These are phyloP conservation scores for Latrodectus elegans DNA, from an alignment of 2,888 invertebrate species.

Conservation along the genomic window DNA sequence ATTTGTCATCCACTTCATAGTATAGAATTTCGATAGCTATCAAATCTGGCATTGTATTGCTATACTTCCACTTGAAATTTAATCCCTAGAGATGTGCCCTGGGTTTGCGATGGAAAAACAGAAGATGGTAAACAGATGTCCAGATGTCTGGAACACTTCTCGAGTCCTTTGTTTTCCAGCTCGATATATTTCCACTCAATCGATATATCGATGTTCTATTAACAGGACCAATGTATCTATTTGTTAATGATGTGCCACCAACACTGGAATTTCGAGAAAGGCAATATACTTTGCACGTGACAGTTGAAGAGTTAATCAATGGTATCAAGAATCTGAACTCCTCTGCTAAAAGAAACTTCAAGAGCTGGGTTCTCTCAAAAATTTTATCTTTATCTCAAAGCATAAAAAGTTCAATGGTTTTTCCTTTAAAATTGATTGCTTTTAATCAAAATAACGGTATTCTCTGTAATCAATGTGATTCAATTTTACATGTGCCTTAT, in stretches of 20 bases:
- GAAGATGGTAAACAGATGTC: slow-evolving; percentile 43
- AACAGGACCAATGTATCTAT: slow-evolving; percentile 3
- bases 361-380: too few species aligned
- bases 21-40: slow-evolving; percentile 5
- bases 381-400: too few species aligned
- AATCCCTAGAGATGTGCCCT: background rate
- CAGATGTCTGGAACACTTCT: background rate
- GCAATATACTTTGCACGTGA: background rate
- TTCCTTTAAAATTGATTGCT: too few species aligned
- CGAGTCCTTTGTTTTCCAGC: slow-evolving; percentile 14
- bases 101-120: slow-evolving; percentile 2
- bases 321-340: background rate
- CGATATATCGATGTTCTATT: slow-evolving; percentile 48
- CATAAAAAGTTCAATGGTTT: too few species aligned
- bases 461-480: too few species aligned
- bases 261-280: background rate
- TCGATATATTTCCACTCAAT: slow-evolving; percentile 22
- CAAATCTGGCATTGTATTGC: background rate
- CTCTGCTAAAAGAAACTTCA: background rate
- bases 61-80: background rate
- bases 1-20: background rate
- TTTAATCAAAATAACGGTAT: too few species aligned
- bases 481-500: too few species aligned
- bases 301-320: slow-evolving; percentile 12
- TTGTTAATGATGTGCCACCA: slow-evolving; percentile 16